A percentile compares a stretch with the other conserved stretches of the same genome.
Conservation (phyloP, 2,888 invertebrate genomes). For the Tetragnatha montana region DNA sequence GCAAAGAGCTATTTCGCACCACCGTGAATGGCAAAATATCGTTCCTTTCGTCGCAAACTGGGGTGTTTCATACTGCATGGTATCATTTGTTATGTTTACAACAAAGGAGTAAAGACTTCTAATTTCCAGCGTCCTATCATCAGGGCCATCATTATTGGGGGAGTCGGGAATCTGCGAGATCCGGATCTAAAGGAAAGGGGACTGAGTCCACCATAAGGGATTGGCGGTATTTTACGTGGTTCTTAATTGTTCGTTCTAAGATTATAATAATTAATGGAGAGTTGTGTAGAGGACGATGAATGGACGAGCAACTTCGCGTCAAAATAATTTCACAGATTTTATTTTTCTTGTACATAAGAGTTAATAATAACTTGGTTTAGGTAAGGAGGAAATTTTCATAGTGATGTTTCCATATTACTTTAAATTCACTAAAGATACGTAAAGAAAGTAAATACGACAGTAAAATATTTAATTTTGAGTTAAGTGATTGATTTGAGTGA, state of each 20-base stretch:
- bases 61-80: background rate
- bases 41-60: background rate
- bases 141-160: slow-evolving; percentile 1
- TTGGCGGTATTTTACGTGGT: background rate
- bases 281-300: no score
- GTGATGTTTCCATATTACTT: no score
- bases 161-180: background rate
- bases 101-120: slow-evolving; percentile 17
- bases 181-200: background rate
- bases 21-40: background rate
- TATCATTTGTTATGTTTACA: slow-evolving; percentile 13
- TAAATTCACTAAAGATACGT: no score
- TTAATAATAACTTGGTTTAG: no score
- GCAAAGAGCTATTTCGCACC: background rate
- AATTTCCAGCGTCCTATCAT: slow-evolving; percentile 1
- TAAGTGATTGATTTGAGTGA: no score
- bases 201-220: background rate
- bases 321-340: no score
- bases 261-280: no score
- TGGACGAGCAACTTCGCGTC: no score
- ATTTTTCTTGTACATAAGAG: no score
- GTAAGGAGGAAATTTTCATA: no score
- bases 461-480: no score
- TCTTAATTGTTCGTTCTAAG: background rate
- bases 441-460: no score